A percentile compares a stretch with the other conserved stretches of the same genome.
These are phyloP conservation scores for Chitala chitala DNA, from an alignment of 2,113 vertebrate species.

Conservation along the genomic window DNA sequence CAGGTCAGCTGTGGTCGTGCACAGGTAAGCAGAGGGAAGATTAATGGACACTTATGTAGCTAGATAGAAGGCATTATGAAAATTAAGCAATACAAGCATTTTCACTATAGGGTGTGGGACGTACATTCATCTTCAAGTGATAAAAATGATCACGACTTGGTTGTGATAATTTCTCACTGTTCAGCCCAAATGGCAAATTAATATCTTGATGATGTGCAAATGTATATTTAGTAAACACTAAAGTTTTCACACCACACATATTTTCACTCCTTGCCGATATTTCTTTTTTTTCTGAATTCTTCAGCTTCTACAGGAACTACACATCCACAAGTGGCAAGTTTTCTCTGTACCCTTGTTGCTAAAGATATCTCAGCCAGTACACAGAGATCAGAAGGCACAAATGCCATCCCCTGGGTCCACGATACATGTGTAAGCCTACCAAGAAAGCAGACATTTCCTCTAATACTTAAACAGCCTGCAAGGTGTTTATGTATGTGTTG, in stretches of 20 bases:
- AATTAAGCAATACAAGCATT: neutral
- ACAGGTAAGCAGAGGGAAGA: neutral
- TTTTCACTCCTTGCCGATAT: neutral
- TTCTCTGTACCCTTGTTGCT: neutral
- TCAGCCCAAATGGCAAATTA: neutral
- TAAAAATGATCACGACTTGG: neutral
- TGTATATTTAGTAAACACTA: neutral
- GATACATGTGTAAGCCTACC: no score
- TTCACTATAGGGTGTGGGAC: neutral
- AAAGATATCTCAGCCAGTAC: no score
- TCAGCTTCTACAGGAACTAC: neutral
- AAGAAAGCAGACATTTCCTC: no score
- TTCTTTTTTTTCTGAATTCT: neutral
- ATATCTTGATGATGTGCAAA: slow-evolving; percentile 17
- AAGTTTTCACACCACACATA: neutral
- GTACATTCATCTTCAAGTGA: neutral
- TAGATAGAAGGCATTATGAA: neutral
- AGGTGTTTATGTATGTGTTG: no score
- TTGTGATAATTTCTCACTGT: neutral
- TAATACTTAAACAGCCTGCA: no score
- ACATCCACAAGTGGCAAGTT: neutral
- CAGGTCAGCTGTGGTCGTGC: neutral
- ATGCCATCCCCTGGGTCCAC: no score
- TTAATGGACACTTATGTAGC: neutral
- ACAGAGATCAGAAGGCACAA: no score